Percentiles rank a stretch among this genome's conserved stretches.
phyloP scores from a whole-genome alignment of 2,113 vertebrate genomes.

The Dunckerocampus dactyliophorus region DNA sequence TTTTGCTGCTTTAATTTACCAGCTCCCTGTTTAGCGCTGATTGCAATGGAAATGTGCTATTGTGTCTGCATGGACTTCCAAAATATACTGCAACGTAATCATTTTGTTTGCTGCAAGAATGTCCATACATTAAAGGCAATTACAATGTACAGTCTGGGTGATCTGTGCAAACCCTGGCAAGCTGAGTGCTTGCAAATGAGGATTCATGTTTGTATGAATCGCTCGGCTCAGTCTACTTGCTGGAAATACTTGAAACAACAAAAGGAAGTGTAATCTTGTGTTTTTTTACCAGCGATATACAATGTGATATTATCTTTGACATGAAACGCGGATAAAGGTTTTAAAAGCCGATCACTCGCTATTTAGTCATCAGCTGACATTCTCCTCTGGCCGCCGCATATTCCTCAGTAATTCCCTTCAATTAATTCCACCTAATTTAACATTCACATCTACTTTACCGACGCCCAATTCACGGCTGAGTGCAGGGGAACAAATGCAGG shows the following conservation, averaged over 20 bases:
- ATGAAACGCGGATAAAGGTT: slow-evolving; percentile 34
- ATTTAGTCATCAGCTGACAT: slow-evolving; percentile 84
- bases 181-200: no score
- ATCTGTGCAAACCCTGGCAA: neutral
- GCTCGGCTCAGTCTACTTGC: slow-evolving; percentile 2
- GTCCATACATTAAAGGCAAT: slow-evolving; percentile 63
- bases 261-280: slow-evolving; percentile 4
- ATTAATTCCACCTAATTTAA: slow-evolving; percentile 97
- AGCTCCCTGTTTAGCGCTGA: slow-evolving; percentile 97
- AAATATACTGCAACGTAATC: slow-evolving; percentile 73
- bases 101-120: slow-evolving; percentile 62
- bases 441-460: slow-evolving; percentile 87
- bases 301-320: slow-evolving; percentile 9
- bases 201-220: no score
- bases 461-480: slow-evolving; percentile 90
- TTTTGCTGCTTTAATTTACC: slow-evolving; percentile 99
- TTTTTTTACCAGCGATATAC: neutral
- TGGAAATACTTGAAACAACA: slow-evolving; percentile 8
- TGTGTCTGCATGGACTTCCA: slow-evolving; percentile 72
- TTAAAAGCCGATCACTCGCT: slow-evolving; percentile 74
- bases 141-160: slow-evolving; percentile 44
- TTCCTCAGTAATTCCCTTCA: slow-evolving; percentile 91
- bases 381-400: slow-evolving; percentile 85
- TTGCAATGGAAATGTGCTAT: slow-evolving; percentile 96
- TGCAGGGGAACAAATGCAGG: slow-evolving; percentile 81